These are phyloP conservation scores for Sclerodermus sp. DNA, from an alignment of 2,888 invertebrate genomes.

Conservation along the genomic window DNA sequence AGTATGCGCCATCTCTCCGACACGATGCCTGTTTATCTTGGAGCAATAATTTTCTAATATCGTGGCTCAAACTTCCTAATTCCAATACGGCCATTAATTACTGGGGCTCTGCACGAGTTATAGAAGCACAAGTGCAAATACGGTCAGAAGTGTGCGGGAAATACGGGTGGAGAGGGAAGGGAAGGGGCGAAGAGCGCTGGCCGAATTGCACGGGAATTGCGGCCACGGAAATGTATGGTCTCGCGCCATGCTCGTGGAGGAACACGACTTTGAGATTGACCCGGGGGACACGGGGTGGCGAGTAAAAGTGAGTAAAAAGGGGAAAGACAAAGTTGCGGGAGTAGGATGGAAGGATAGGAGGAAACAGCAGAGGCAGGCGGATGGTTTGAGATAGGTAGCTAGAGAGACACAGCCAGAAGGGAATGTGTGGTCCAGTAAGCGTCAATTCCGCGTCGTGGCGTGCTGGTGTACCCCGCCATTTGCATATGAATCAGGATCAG, in stretches of 20 bases:
- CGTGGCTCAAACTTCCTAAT: constrained; percentile 32
- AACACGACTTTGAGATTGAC: constrained; percentile 13
- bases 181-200: background rate
- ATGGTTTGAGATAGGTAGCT: constrained; percentile 1
- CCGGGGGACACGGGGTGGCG: constrained; percentile 7
- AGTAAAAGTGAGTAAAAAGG: constrained; percentile 10
- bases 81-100: constrained; percentile 34
- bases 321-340: constrained; percentile 1
- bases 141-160: background rate
- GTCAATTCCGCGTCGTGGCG: constrained; percentile 36
- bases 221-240: constrained; percentile 16
- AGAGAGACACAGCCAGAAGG: constrained; percentile 8
- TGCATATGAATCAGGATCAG: constrained; percentile 54
- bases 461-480: constrained; percentile 44
- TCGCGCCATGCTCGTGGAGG: background rate
- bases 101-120: constrained; percentile 21
- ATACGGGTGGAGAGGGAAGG: constrained; percentile 4
- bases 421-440: constrained; percentile 35
- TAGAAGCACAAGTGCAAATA: constrained; percentile 3
- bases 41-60: constrained; percentile 33
- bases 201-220: constrained; percentile 23
- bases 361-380: constrained; percentile 19
- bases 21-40: constrained; percentile 12
- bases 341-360: constrained; percentile 17
- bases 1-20: too few species aligned